Conservation (phyloP, 1,140 invertebrate species). For the Caenorhabditis remanei region DNA sequence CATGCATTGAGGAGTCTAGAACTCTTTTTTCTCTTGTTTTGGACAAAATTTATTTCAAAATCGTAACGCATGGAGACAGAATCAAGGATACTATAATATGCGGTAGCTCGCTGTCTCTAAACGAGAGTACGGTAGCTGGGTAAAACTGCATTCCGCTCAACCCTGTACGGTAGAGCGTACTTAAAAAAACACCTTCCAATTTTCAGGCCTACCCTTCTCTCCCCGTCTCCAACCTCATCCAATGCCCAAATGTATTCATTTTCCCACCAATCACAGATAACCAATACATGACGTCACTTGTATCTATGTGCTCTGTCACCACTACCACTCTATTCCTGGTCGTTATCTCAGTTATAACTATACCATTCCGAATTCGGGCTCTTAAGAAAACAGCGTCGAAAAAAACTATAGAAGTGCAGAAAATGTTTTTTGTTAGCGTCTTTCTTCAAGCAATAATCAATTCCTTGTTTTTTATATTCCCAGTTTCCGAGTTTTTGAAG, state of each 20-base stretch:
- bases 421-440: slow-evolving; percentile 17
- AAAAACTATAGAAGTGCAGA: slow-evolving; percentile 5
- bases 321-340: slow-evolving; percentile 10
- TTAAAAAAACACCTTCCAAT: too few relatives aligned
- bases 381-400: neutral
- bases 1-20: too few relatives aligned
- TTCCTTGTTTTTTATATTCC: slow-evolving; percentile 16
- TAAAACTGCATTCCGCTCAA: too few relatives aligned
- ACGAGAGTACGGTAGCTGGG: too few relatives aligned
- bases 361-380: neutral
- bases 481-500: slow-evolving; percentile 20
- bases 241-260: neutral
- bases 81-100: too few relatives aligned
- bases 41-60: too few relatives aligned
- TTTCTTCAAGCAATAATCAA: neutral
- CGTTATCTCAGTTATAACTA: neutral
- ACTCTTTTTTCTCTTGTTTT: too few relatives aligned
- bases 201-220: too few relatives aligned
- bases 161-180: too few relatives aligned
- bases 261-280: slow-evolving; percentile 1
- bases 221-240: neutral
- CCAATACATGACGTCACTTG: neutral
- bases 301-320: slow-evolving; percentile 7
- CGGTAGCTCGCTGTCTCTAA: too few relatives aligned
- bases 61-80: too few relatives aligned